These are phyloP conservation scores for Somateria mollissima DNA, from an alignment of 2,797 vertebrate species.

Conservation along the genomic window DNA sequence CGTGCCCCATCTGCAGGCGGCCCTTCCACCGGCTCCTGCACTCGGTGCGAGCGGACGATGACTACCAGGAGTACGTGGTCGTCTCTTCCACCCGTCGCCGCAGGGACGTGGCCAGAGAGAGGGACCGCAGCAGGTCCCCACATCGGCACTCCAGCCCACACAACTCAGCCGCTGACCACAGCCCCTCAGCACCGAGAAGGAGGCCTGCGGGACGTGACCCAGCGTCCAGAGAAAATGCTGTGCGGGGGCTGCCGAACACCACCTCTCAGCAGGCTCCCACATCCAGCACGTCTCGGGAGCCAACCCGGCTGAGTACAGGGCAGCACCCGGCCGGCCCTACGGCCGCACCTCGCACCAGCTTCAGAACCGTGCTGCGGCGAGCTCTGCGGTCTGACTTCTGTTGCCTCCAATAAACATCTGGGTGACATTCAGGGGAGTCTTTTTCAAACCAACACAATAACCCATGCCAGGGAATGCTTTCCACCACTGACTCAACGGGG, in stretches of 20 bases:
- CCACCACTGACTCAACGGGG: too few species aligned
- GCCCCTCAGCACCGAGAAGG: accelerated
- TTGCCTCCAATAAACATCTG: not conserved
- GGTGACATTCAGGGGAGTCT: not conserved
- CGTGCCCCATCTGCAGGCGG: not conserved
- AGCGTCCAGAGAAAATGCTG: not conserved
- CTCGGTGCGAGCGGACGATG: accelerated
- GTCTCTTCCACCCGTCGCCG: accelerated
- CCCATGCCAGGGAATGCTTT: not conserved
- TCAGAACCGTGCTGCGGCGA: not conserved
- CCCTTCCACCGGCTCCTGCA: not conserved
- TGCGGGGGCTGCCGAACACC: not conserved
- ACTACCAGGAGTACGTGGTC: accelerated
- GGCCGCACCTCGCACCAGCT: not conserved
- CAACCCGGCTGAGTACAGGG: not conserved
- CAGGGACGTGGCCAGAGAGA: not conserved
- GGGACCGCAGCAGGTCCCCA: accelerated
- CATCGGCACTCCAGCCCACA: accelerated
- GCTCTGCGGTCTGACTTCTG: not conserved
- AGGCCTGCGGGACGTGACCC: not conserved
- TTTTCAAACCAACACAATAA: not conserved
- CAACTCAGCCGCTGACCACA: accelerated
- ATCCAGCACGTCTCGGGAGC: not conserved
- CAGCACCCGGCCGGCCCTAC: not conserved
- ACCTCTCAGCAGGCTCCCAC: not conserved